Evolutionary conservation across 2,888 invertebrate species (phyloP).

Genomic region (Cephonodes hylas): DNA sequence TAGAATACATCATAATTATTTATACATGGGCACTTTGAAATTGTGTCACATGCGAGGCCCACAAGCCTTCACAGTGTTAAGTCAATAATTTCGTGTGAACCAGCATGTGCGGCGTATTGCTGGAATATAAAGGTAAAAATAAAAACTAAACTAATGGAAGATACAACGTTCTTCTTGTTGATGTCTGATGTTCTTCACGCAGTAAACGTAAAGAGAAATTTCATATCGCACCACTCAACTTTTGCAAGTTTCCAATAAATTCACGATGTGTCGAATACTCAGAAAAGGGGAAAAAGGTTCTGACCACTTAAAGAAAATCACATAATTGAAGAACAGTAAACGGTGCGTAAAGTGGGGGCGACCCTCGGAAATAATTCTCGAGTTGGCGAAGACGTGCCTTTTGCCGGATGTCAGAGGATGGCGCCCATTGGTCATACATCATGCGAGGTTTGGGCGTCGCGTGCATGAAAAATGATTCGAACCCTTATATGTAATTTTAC

Average conservation of each 20-base stretch:
- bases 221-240: constrained; percentile 26
- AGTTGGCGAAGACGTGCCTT: constrained; percentile 57
- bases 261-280: constrained; percentile 38
- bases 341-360: constrained; percentile 72
- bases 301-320: constrained; percentile 78
- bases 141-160: background rate
- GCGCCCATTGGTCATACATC: constrained; percentile 59
- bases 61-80: background rate
- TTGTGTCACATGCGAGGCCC: constrained; percentile 5
- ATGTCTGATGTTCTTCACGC: too few relatives aligned
- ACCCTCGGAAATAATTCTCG: constrained; percentile 58
- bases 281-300: constrained; percentile 55
- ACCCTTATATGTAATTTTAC: background rate
- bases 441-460: constrained; percentile 53
- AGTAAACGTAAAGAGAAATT: constrained; percentile 11
- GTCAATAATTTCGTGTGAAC: constrained; percentile 11
- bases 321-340: constrained; percentile 80
- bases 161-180: background rate
- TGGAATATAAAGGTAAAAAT: background rate
- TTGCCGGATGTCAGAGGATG: constrained; percentile 58
- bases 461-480: constrained; percentile 52
- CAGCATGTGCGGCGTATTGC: background rate
- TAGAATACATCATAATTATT: background rate
- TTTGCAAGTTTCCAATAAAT: constrained; percentile 54
- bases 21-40: constrained; percentile 7